Percentiles rank a stretch among this genome's conserved stretches.
Conservation (phyloP, 2,113 vertebrate species). For the Hippolais icterina region DNA sequence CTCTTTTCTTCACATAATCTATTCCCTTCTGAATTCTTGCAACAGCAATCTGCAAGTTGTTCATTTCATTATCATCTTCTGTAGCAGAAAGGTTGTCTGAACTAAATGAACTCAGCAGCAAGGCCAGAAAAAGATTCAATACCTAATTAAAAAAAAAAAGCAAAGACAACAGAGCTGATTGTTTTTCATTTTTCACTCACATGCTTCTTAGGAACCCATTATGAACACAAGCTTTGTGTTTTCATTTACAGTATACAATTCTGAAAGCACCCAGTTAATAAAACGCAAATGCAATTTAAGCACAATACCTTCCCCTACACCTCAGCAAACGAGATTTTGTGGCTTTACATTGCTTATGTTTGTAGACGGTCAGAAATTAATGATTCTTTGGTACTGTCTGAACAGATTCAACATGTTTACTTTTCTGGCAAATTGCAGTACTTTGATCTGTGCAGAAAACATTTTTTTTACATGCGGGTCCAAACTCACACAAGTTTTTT, state of each 20-base stretch:
- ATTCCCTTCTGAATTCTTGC: constrained; percentile 85
- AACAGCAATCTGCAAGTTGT: constrained; percentile 90
- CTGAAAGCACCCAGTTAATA: not conserved
- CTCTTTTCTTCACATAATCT: constrained; percentile 74
- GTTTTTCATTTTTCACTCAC: not conserved
- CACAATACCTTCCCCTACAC: not conserved
- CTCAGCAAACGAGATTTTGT: not conserved
- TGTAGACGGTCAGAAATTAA: not conserved
- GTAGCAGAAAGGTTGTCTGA: constrained; percentile 87
- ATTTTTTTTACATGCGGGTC: not conserved
- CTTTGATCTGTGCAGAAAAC: not conserved
- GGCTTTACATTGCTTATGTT: not conserved
- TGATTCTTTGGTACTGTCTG: not conserved
- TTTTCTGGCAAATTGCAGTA: not conserved
- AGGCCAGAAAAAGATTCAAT: constrained; percentile 94
- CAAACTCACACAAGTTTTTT: not conserved
- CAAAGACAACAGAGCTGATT: not conserved
- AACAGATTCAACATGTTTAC: not conserved
- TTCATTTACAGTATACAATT: rapidly evolving
- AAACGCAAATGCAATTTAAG: not conserved
- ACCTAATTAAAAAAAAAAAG: constrained; percentile 74
- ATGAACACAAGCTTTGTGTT: not conserved
- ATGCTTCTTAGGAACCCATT: not conserved
- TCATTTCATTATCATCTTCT: constrained; percentile 87
- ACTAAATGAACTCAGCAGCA: constrained; percentile 96